A percentile compares a stretch with the other conserved stretches of the same genome.
Evolutionary conservation across 2,113 vertebrate genomes (phyloP).

Genomic region (Morone saxatilis): DNA sequence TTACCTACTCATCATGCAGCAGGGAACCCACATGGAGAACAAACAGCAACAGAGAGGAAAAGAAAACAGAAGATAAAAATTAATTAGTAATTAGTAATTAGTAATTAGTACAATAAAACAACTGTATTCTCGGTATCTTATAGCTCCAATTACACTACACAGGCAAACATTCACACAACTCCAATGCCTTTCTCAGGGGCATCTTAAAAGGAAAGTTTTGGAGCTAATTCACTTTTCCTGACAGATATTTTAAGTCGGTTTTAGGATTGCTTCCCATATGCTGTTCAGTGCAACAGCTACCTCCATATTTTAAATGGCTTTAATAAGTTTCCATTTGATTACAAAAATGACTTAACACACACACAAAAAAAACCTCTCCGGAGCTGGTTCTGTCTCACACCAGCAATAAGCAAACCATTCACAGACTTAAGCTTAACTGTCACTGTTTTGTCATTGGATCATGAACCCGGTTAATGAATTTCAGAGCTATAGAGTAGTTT

Average conservation of each 20-base stretch:
- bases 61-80: conserved; percentile 8
- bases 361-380: conserved; percentile 6
- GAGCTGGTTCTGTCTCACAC: conserved; percentile 16
- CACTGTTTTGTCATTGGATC: not conserved
- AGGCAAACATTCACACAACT: not conserved
- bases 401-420: conserved; percentile 9
- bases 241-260: not conserved
- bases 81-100: conserved; percentile 5
- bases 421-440: conserved; percentile 1
- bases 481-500: conserved; percentile 2
- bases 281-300: not conserved
- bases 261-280: not conserved
- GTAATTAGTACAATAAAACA: not conserved
- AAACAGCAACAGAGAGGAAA: conserved; percentile 6
- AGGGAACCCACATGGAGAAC: not conserved
- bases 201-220: not conserved
- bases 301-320: no score
- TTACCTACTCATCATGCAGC: conserved; percentile 41
- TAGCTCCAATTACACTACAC: not conserved
- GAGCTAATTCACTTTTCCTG: not conserved
- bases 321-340: no score
- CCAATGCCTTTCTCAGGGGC: not conserved
- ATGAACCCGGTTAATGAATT: not conserved
- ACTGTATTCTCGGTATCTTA: no score
- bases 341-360: no score